These are phyloP conservation scores for Cnemophilus loriae DNA, from an alignment of 2,113 vertebrate species.

Conservation along the genomic window DNA sequence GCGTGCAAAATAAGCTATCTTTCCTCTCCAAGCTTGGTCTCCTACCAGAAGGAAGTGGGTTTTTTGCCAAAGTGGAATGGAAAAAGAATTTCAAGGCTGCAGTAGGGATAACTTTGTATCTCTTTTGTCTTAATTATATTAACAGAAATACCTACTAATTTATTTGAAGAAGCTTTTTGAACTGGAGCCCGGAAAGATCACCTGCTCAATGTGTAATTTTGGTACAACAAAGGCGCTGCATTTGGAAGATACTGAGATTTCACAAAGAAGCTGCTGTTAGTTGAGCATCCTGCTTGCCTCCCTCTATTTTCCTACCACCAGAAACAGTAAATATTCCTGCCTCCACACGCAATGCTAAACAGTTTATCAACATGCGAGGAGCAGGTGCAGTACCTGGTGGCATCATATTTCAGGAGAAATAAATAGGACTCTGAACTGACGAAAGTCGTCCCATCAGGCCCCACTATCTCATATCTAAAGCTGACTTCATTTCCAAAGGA, in stretches of 20 bases:
- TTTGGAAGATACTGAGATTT: background rate
- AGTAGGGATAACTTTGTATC: background rate
- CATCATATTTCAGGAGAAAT: conserved; percentile 35
- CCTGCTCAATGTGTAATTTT: background rate
- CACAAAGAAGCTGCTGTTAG: background rate
- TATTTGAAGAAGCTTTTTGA: background rate
- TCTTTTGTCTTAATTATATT: background rate
- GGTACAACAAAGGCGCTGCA: background rate
- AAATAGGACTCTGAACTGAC: background rate
- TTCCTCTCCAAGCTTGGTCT: background rate
- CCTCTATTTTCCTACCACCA: background rate
- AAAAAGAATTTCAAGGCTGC: background rate
- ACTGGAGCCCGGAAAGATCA: conserved; percentile 5
- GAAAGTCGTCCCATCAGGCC: background rate
- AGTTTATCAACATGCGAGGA: conserved; percentile 43
- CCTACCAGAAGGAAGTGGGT: background rate
- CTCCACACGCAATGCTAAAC: background rate
- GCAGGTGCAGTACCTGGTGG: conserved; percentile 43
- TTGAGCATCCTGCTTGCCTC: background rate
- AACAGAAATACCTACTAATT: background rate
- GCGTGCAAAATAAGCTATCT: background rate
- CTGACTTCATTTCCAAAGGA: conserved; percentile 29
- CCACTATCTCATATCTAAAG: background rate
- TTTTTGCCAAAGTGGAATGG: conserved; percentile 2
- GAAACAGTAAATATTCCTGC: background rate